Conservation (phyloP, 2,888 invertebrate genomes). For the Therioaphis trifolii region DNA sequence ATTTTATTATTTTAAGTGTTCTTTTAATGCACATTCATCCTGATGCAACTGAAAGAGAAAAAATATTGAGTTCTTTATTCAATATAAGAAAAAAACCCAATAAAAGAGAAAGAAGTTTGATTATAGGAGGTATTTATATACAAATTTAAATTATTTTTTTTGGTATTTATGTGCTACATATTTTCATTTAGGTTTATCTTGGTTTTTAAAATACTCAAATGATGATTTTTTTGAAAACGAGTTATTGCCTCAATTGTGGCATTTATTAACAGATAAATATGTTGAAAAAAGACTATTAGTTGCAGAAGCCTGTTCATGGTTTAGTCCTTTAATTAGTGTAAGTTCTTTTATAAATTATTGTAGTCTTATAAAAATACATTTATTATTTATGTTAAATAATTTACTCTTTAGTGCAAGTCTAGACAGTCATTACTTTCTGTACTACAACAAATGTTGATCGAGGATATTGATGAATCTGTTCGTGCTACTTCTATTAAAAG, state of each 20-base stretch:
- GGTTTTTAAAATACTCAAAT: constrained; percentile 69
- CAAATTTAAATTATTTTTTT: constrained; percentile 14
- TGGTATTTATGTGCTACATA: not conserved
- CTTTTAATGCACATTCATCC: constrained; percentile 75
- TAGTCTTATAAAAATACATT: not conserved
- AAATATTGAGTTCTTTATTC: constrained; percentile 76
- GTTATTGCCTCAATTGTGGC: constrained; percentile 79
- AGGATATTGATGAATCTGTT: constrained; percentile 76
- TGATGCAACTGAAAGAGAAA: constrained; percentile 73
- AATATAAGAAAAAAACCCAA: constrained; percentile 79
- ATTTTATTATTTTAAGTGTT: constrained; percentile 76
- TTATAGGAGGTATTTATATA: constrained; percentile 70
- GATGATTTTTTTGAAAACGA: constrained; percentile 74
- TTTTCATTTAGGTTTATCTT: constrained; percentile 69
- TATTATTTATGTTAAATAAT: constrained; percentile 7
- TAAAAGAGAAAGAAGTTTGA: constrained; percentile 74
- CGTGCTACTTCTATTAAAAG: constrained; percentile 75
- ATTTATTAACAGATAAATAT: constrained; percentile 78
- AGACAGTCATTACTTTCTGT: constrained; percentile 79
- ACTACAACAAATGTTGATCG: constrained; percentile 77
- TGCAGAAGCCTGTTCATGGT: constrained; percentile 74
- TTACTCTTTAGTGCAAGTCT: constrained; percentile 71
- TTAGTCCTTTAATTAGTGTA: constrained; percentile 51
- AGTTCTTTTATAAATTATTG: constrained; percentile 7
- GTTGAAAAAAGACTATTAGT: constrained; percentile 76